A percentile compares a stretch with the other conserved stretches of the same genome.
These are phyloP conservation scores for Ochropleura leucogaster DNA, from an alignment of 2,888 invertebrate species.

Conservation along the genomic window DNA sequence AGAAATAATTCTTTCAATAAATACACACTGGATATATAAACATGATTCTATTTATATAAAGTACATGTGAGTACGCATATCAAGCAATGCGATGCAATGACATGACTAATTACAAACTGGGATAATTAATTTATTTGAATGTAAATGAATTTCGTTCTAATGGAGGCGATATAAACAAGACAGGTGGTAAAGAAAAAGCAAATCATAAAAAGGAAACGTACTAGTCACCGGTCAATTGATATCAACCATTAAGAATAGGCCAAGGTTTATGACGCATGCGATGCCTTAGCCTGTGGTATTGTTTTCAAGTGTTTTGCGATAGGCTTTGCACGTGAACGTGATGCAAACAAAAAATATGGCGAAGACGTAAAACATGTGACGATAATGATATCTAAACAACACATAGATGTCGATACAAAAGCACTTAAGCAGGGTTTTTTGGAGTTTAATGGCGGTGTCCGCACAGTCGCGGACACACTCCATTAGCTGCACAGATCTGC, in stretches of 20 bases:
- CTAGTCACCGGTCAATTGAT: slow-evolving; percentile 50
- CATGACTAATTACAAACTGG: slow-evolving; percentile 11
- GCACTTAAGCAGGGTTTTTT: slow-evolving; percentile 61
- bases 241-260: slow-evolving; percentile 61
- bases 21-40: background rate
- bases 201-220: slow-evolving; percentile 57
- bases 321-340: slow-evolving; percentile 44
- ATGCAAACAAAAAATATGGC: slow-evolving; percentile 51
- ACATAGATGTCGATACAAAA: slow-evolving; percentile 60
- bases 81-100: slow-evolving; percentile 32
- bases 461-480: slow-evolving; percentile 75
- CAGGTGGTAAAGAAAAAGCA: slow-evolving; percentile 41
- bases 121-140: slow-evolving; percentile 36
- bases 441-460: slow-evolving; percentile 64
- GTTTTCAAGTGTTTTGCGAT: slow-evolving; percentile 41
- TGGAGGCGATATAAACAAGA: slow-evolving; percentile 41
- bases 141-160: slow-evolving; percentile 29
- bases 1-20: background rate
- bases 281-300: slow-evolving; percentile 41
- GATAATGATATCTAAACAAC: slow-evolving; percentile 58
- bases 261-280: slow-evolving; percentile 66
- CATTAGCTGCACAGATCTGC: slow-evolving; percentile 82
- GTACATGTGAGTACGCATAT: background rate
- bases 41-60: background rate
- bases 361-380: slow-evolving; percentile 35